Evolutionary conservation across 2,113 vertebrate genomes (phyloP).

Genomic region (Tragelaphus imberbis): DNA sequence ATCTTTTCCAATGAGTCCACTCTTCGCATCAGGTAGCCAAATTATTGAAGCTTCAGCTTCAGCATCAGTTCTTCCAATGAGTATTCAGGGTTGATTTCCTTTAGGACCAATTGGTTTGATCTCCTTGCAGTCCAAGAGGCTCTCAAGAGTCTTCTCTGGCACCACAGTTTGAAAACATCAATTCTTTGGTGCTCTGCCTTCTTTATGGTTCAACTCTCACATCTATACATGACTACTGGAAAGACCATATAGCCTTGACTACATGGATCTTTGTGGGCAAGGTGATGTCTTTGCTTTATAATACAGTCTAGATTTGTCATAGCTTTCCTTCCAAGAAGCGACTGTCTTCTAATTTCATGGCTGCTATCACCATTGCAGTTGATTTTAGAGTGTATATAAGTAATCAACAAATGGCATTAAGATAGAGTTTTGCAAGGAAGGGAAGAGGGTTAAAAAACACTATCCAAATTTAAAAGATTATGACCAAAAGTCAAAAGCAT

Average conservation of each 20-base stretch:
- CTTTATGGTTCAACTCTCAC: neutral
- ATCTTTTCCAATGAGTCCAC: neutral
- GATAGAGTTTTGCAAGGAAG: neutral
- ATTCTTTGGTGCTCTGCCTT: neutral
- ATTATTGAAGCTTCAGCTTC: neutral
- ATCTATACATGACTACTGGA: neutral
- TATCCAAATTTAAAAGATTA: neutral
- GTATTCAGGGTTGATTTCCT: neutral
- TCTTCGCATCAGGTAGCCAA: neutral
- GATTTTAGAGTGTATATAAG: neutral
- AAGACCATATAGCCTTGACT: neutral
- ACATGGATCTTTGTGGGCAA: neutral
- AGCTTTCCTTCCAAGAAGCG: neutral
- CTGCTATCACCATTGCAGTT: neutral
- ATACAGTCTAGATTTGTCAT: neutral
- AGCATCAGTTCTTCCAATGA: neutral
- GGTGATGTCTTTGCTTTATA: neutral
- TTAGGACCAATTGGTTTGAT: neutral
- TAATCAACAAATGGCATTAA: neutral
- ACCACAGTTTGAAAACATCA: neutral
- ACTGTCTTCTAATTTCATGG: neutral
- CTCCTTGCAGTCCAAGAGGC: neutral
- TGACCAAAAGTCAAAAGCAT: neutral
- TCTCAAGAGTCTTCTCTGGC: neutral
- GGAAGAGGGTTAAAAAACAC: neutral